These are phyloP conservation scores for Naja naja DNA, from an alignment of 2,113 vertebrate genomes.

Conservation along the genomic window DNA sequence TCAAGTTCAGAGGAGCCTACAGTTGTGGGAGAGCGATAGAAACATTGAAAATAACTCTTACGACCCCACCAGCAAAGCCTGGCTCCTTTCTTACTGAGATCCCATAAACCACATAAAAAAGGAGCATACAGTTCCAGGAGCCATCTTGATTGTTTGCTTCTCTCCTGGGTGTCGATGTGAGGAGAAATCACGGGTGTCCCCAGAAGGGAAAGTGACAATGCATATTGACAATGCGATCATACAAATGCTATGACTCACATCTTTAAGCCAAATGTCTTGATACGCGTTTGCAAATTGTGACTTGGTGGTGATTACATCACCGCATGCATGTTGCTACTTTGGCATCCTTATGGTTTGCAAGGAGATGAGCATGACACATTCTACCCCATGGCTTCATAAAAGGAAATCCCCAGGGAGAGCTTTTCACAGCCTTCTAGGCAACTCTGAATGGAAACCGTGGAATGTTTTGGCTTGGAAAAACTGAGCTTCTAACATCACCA, in stretches of 20 bases:
- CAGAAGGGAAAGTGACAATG: neutral
- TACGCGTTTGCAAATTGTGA: neutral
- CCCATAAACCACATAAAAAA: neutral
- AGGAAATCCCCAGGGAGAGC: neutral
- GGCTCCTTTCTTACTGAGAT: neutral
- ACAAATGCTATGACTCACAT: neutral
- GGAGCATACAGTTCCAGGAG: neutral
- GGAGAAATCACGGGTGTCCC: neutral
- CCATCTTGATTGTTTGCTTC: neutral
- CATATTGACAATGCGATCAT: neutral
- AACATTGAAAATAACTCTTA: neutral
- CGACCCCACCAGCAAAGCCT: neutral
- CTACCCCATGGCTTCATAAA: neutral
- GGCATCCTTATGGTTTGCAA: neutral
- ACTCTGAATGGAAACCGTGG: neutral
- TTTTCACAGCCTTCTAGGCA: neutral
- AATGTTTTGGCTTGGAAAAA: neutral
- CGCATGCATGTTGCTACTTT: neutral
- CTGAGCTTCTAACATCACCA: neutral
- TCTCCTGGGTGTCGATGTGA: neutral
- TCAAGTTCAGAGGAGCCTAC: neutral
- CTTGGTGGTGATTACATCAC: neutral
- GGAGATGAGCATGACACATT: neutral
- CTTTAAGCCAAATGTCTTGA: neutral
- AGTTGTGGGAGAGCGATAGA: neutral